Percentiles rank a stretch among this genome's conserved stretches.
Evolutionary conservation across 1,140 invertebrate genomes (phyloP).

Genomic region (Orussus abietinus): DNA sequence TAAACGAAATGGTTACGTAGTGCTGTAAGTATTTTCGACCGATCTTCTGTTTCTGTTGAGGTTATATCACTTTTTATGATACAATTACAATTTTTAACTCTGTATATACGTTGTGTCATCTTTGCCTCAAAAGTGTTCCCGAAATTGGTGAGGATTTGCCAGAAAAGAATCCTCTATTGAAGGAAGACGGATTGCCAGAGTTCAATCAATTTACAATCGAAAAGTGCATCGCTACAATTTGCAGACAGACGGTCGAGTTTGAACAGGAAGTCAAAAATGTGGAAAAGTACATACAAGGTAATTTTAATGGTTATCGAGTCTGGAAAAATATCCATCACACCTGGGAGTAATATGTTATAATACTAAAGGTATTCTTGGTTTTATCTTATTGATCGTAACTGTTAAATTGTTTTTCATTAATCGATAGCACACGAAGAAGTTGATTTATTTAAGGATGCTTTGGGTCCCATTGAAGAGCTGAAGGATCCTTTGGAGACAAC

Average conservation of each 20-base stretch:
- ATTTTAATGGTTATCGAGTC: too few relatives aligned
- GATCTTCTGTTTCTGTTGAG: constrained; percentile 2
- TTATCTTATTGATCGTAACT: too few relatives aligned
- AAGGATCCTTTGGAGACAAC: constrained; percentile 71
- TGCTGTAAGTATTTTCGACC: constrained; percentile 47
- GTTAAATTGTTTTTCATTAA: too few relatives aligned
- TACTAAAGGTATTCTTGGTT: too few relatives aligned
- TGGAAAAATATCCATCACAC: too few relatives aligned
- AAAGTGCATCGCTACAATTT: constrained; percentile 76
- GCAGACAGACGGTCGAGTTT: constrained; percentile 76
- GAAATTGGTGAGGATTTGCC: constrained; percentile 82
- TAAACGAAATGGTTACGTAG: constrained; percentile 50
- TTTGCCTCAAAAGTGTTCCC: constrained; percentile 56
- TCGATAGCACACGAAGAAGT: constrained; percentile 43
- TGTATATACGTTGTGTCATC: constrained; percentile 4
- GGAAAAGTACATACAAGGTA: constrained; percentile 53
- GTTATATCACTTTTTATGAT: background rate
- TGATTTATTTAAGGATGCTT: constrained; percentile 70
- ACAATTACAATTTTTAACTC: background rate
- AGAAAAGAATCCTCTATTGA: constrained; percentile 70
- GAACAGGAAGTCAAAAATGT: constrained; percentile 70
- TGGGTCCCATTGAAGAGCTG: constrained; percentile 72
- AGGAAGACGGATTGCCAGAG: constrained; percentile 69
- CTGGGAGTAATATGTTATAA: too few relatives aligned
- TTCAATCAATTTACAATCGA: constrained; percentile 79